Base-by-base conservation (phyloP, 2,888 invertebrate genomes). In the Drosophila dives region DNA sequence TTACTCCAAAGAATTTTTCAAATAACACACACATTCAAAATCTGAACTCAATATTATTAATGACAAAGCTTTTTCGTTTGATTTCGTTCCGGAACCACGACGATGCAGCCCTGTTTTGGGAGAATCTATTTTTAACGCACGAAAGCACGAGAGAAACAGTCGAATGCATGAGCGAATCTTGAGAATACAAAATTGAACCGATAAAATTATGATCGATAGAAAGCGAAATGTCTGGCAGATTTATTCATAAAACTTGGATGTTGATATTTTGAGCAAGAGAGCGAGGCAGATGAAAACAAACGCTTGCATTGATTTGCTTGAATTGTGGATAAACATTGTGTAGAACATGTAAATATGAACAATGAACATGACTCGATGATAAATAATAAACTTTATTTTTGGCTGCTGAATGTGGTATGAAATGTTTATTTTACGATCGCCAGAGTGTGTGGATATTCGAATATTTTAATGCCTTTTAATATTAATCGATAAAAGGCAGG, bases 141-240 rank as follows among this genome's bases (percentile, higher is more conserved):
- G 40, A 63, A 12, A 29, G 29, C 38, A 56, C 38, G 55, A 23
- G 48, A 49, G 50, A 62, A 10, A 12, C 29, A n/a, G 55, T n/a
- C 40, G 33, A 64, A 55, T 53, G 59, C 34, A 51, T 65, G 67
- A 75, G 75, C 56, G 60, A 64, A 56, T 62, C 49, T 29, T 54
- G 38, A 36, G 60, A 54, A 60, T 49, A 61, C n/a, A 67, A 56
- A 75, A 72, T 53, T 33, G 32, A 73, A 81, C 66, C 86, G 84
- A 87, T 89, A 84, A 78, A 65, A 69, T 66, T 71, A 80, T 89
- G 83, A 86, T 89, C 89, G 89, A 86, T 86, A 77, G 77, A 55
- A 54, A 54, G 60, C 64, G 58, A 59, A 76, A 71, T 68, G 58
- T 68, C 64, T 81, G 79, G 72, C 76, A 86, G 63, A 77, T 86